Percentiles rank a stretch among this genome's conserved stretches.
These are phyloP conservation scores for Drosophila nr. medialis DNA, from an alignment of 2,888 invertebrate species.

Conservation along the genomic window DNA sequence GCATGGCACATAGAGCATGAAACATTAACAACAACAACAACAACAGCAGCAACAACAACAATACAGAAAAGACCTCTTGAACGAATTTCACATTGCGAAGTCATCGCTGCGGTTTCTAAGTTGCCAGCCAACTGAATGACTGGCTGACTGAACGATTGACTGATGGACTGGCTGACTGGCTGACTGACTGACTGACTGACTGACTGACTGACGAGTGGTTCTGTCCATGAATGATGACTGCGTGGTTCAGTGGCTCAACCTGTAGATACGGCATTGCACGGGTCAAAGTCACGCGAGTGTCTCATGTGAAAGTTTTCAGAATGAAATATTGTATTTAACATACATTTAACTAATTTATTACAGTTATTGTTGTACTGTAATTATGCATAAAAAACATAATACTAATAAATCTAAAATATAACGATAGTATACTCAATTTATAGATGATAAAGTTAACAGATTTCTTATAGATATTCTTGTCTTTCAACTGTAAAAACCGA, in stretches of 20 bases:
- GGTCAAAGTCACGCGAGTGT: constrained; percentile 16
- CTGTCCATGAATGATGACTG: constrained; percentile 44
- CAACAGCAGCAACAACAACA: constrained; percentile 5
- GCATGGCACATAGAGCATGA: constrained; percentile 38
- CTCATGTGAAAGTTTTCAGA: neutral
- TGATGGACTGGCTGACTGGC: neutral
- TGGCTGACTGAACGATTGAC: constrained; percentile 9
- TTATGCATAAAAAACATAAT: too few relatives aligned
- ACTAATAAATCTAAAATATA: too few relatives aligned
- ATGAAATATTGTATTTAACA: neutral
- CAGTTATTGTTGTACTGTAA: neutral
- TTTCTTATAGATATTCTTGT: neutral
- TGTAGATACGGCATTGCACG: constrained; percentile 27
- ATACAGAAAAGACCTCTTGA: constrained; percentile 25
- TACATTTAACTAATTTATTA: neutral
- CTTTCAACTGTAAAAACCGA: neutral
- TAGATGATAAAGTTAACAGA: accelerated
- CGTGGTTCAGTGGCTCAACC: constrained; percentile 59
- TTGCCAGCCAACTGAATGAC: constrained; percentile 10
- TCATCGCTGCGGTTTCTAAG: constrained; percentile 47
- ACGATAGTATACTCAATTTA: neutral
- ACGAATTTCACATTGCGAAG: constrained; percentile 44
- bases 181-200: constrained; percentile 3
- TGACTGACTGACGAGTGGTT: constrained; percentile 9
- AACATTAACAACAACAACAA: constrained; percentile 19